Evolutionary conservation across 2,888 invertebrate genomes (phyloP).

Genomic region (Nesidiocoris tenuis): DNA sequence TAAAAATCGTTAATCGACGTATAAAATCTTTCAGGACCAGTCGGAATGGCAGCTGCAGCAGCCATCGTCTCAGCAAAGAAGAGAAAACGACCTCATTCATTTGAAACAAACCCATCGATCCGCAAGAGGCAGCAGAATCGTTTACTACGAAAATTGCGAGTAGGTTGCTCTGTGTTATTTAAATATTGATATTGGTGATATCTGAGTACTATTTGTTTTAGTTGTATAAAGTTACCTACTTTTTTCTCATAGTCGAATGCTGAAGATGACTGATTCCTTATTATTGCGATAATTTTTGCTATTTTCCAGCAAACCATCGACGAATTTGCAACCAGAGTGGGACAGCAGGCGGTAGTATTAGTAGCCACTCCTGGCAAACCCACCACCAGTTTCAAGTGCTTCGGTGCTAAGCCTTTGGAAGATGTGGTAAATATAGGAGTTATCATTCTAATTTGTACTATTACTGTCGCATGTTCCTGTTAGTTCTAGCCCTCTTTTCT

Average conservation of each 20-base stretch:
- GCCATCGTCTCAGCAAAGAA: constrained; percentile 95
- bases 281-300: no score
- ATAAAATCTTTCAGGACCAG: constrained; percentile 71
- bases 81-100: constrained; percentile 90
- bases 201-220: no score
- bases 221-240: no score
- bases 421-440: constrained; percentile 76
- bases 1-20: no score
- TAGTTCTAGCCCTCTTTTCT: no score
- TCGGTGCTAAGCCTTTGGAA: constrained; percentile 94
- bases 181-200: no score
- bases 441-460: no score
- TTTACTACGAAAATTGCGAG: constrained; percentile 79
- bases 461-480: background rate
- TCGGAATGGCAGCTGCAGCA: constrained; percentile 94
- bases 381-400: constrained; percentile 93
- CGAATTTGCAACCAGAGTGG: constrained; percentile 94
- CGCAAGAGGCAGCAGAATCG: constrained; percentile 93
- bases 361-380: constrained; percentile 96
- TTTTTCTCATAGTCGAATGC: no score
- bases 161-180: constrained; percentile 55
- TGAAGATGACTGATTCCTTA: no score
- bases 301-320: constrained; percentile 89
- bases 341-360: constrained; percentile 93
- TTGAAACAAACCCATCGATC: constrained; percentile 95